Percentiles rank a stretch among this genome's conserved stretches.
Evolutionary conservation across 2,113 vertebrate species (phyloP).

Genomic region (Fulmarus glacialis): DNA sequence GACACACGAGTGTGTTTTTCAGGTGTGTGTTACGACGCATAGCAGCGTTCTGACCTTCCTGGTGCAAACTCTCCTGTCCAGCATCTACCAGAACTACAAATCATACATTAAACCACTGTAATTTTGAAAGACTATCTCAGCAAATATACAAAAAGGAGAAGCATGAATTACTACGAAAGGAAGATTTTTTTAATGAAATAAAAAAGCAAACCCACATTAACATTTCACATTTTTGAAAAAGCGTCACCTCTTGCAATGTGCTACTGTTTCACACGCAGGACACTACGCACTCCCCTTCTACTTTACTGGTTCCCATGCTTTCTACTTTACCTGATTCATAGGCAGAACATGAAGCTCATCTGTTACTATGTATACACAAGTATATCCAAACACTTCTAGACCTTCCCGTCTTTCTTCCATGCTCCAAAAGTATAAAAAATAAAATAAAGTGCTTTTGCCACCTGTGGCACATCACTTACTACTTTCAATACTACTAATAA

Average conservation of each 20-base stretch:
- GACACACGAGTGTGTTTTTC: not conserved
- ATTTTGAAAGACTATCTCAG: not conserved
- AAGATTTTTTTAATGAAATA: not conserved
- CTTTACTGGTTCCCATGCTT: not conserved
- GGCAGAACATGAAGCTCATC: not conserved
- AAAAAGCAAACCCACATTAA: not conserved
- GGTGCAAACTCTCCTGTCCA: not conserved
- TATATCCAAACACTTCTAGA: not conserved
- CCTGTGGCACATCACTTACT: not conserved
- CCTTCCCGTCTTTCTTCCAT: not conserved
- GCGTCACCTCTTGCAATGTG: not conserved
- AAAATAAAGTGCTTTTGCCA: not conserved
- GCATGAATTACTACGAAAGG: not conserved
- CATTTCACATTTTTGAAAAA: not conserved
- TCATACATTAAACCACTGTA: not conserved
- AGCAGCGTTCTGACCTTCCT: not conserved
- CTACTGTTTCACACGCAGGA: not conserved
- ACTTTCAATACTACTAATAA: not conserved
- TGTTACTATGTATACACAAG: not conserved
- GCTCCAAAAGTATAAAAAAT: not conserved
- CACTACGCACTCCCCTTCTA: not conserved
- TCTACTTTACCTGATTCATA: not conserved
- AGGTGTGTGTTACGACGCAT: not conserved
- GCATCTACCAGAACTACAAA: not conserved
- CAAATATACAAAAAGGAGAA: not conserved